These are phyloP conservation scores for Amniataba percoides DNA, from an alignment of 2,797 vertebrate genomes.

Conservation along the genomic window DNA sequence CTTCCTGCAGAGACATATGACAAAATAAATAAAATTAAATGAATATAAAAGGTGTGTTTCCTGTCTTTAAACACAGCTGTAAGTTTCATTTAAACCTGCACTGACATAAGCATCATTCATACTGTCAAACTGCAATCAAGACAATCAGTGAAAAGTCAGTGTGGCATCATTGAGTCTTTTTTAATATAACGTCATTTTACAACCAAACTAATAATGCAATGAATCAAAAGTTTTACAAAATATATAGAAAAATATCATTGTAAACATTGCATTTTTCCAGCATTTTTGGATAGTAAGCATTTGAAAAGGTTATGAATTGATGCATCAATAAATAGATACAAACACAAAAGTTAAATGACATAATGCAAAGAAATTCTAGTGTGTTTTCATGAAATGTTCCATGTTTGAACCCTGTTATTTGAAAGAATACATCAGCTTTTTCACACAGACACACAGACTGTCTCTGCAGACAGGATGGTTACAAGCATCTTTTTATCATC, in stretches of 20 bases:
- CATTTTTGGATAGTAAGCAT: constrained; percentile 33
- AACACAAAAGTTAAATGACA: constrained; percentile 6
- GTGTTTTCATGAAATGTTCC: not conserved
- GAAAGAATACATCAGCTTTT: not conserved
- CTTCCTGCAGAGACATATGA: too few species aligned
- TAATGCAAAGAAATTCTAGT: not conserved
- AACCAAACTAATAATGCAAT: constrained; percentile 24
- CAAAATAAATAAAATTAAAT: too few species aligned
- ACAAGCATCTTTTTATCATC: not conserved
- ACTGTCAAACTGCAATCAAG: not conserved
- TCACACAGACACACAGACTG: too few species aligned
- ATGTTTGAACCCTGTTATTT: not conserved
- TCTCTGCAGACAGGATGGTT: not conserved
- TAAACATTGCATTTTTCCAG: constrained; percentile 24
- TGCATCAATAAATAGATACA: constrained; percentile 18
- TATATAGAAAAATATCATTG: constrained; percentile 4
- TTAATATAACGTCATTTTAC: constrained; percentile 36
- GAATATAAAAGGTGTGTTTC: not conserved
- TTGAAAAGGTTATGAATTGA: constrained; percentile 12
- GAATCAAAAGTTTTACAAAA: constrained; percentile 1
- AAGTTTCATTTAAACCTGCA: not conserved
- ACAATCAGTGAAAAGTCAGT: constrained; percentile 5
- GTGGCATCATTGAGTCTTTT: constrained; percentile 34
- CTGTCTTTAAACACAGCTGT: not conserved
- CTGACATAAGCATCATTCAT: not conserved